Conservation (phyloP, 2,113 vertebrate species). For the Dipodomys stephensi region DNA sequence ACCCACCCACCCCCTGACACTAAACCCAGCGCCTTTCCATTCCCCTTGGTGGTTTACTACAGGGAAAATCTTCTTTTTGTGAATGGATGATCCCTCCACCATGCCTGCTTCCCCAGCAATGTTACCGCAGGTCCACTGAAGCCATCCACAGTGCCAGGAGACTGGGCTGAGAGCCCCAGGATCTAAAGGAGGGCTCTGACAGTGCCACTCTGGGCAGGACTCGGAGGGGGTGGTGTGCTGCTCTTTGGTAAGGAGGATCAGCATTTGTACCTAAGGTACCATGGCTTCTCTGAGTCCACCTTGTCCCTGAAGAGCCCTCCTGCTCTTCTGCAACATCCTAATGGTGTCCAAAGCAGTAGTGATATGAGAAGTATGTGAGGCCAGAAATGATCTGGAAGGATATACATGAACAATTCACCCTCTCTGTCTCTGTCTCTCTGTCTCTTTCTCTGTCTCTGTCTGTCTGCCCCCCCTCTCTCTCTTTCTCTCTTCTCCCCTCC, state of each 20-base stretch:
- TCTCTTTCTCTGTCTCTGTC: too few species aligned
- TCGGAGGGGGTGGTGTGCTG: too few species aligned
- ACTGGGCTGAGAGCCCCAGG: rapidly evolving
- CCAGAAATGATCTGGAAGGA: constrained; percentile 27
- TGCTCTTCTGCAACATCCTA: constrained; percentile 32
- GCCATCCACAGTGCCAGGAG: neutral
- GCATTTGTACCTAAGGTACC: neutral
- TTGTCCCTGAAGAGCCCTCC: neutral
- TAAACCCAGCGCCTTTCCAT: neutral
- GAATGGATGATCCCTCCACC: neutral
- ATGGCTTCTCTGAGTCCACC: neutral
- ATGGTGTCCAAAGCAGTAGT: neutral
- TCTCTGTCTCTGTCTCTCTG: neutral
- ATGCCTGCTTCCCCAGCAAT: neutral
- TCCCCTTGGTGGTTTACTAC: neutral
- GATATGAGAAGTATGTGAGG: too few species aligned
- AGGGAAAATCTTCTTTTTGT: neutral
- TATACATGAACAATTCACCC: neutral
- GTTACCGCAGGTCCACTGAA: neutral
- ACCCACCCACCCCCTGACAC: neutral
- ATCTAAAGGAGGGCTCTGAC: neutral
- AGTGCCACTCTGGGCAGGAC: rapidly evolving
- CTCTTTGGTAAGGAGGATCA: neutral
- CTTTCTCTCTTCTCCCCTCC: neutral
- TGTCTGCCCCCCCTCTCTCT: too few species aligned